phyloP scores from a whole-genome alignment of 1,140 invertebrate genomes.

The Neodiprion fabricii region DNA sequence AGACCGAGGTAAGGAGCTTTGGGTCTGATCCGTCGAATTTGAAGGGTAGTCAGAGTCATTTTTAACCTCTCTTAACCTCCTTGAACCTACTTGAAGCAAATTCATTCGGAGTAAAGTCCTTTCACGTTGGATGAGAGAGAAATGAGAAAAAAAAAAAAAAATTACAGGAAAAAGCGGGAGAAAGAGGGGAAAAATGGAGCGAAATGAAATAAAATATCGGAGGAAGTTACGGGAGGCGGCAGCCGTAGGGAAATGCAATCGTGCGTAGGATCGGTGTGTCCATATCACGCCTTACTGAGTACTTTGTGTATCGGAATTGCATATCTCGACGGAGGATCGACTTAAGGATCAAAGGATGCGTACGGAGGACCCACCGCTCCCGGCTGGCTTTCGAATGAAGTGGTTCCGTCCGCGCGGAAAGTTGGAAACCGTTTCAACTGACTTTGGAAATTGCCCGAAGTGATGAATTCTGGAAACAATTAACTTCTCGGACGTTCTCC shows the following conservation, averaged over 20 bases:
- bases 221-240: not conserved
- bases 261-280: conserved; percentile 24
- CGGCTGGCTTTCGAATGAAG: not conserved
- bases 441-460: not conserved
- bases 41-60: too few relatives aligned
- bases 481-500: not conserved
- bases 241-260: conserved; percentile 17
- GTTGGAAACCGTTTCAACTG: not conserved
- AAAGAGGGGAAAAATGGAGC: not conserved
- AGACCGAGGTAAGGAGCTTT: too few relatives aligned
- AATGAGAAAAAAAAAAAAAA: too few relatives aligned
- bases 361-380: not conserved
- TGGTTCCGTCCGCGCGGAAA: not conserved
- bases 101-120: too few relatives aligned
- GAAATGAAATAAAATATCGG: not conserved
- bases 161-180: too few relatives aligned
- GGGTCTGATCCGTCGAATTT: too few relatives aligned
- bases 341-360: conserved; percentile 10
- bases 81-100: too few relatives aligned
- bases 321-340: conserved; percentile 12
- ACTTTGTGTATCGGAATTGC: conserved; percentile 17
- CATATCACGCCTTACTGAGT: conserved; percentile 19
- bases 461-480: not conserved
- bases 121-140: too few relatives aligned
- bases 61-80: too few relatives aligned